Conservation (phyloP, 2,113 vertebrate species). For the Astur gentilis region DNA sequence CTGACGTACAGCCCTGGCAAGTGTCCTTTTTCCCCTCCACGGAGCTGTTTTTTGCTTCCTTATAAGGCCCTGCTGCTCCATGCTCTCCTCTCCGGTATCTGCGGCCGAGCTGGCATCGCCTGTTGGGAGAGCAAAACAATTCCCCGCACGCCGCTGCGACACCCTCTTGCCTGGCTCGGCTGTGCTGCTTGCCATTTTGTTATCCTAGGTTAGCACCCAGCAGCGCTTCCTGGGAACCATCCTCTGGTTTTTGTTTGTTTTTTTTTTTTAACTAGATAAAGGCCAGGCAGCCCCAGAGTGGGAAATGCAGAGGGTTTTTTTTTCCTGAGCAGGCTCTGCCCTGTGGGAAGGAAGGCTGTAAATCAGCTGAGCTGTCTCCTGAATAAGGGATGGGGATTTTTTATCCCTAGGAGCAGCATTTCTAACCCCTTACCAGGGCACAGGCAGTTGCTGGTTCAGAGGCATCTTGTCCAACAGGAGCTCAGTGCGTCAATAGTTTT, state of each 20-base stretch:
- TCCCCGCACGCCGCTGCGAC: not conserved
- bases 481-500: fast-evolving
- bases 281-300: fast-evolving
- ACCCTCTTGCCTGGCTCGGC: not conserved
- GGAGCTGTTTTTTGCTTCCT: conserved; percentile 60
- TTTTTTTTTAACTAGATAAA: not conserved
- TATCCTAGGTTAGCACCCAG: not conserved
- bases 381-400: not conserved
- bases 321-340: not conserved
- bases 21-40: not conserved
- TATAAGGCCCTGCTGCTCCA: conserved; percentile 67
- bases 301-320: fast-evolving
- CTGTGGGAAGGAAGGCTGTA: fast-evolving
- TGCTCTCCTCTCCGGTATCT: not conserved
- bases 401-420: not conserved
- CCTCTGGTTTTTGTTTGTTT: fast-evolving
- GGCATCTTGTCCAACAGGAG: too few relatives aligned
- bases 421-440: not conserved
- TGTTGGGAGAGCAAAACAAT: conserved; percentile 11
- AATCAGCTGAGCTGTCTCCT: not conserved
- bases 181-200: not conserved
- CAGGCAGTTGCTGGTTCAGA: not conserved
- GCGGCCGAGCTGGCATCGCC: not conserved
- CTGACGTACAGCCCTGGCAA: conserved; percentile 48
- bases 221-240: fast-evolving